phyloP scores from a whole-genome alignment of 2,113 vertebrate species.

The Ceuthmochares aereus region DNA sequence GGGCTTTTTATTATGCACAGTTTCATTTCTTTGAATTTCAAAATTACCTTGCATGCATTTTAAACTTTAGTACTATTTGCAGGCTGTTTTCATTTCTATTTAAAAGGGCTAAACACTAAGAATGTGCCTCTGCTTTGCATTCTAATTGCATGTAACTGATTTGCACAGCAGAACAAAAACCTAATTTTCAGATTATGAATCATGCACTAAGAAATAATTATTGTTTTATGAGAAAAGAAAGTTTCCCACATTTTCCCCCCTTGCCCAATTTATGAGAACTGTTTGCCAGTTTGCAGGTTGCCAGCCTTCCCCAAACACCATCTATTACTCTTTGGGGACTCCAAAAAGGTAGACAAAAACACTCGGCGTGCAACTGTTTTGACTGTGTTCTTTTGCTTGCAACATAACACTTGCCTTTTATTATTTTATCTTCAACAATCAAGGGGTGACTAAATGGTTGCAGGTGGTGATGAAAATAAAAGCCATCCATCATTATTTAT shows the following conservation, averaged over 20 bases:
- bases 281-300: constrained; percentile 55
- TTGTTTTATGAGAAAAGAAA: constrained; percentile 46
- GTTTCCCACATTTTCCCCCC: constrained; percentile 18
- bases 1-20: constrained; percentile 72
- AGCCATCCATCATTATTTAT: constrained; percentile 99
- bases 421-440: constrained; percentile 95
- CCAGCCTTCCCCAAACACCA: constrained; percentile 56
- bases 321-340: constrained; percentile 66
- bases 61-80: constrained; percentile 77
- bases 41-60: constrained; percentile 75
- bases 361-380: constrained; percentile 75
- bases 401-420: constrained; percentile 85
- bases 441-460: constrained; percentile 98
- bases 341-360: constrained; percentile 64
- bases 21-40: constrained; percentile 77
- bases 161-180: constrained; percentile 79
- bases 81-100: constrained; percentile 80
- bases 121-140: constrained; percentile 76
- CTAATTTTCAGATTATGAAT: constrained; percentile 79
- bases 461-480: constrained; percentile 99
- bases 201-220: constrained; percentile 77
- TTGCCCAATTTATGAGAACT: constrained; percentile 44
- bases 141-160: constrained; percentile 79
- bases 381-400: constrained; percentile 80
- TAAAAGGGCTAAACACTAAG: constrained; percentile 72